Evolutionary conservation across 2,113 vertebrate genomes (phyloP).

Genomic region (Chaetodon trifascialis): DNA sequence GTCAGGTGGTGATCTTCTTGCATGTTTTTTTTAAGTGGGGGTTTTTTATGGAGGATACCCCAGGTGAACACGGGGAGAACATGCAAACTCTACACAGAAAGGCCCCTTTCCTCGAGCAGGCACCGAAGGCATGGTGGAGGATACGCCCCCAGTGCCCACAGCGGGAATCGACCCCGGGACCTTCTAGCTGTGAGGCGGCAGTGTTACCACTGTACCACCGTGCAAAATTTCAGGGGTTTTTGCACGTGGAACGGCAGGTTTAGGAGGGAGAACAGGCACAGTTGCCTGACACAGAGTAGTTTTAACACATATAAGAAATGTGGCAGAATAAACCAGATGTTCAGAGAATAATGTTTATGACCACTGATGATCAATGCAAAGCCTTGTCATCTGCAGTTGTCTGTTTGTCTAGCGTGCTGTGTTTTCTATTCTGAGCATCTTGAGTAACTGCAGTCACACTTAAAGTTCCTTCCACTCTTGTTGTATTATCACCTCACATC

Average conservation of each 20-base stretch:
- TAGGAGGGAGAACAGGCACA: not conserved
- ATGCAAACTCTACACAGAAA: no score
- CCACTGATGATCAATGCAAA: not conserved
- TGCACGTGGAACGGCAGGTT: not conserved
- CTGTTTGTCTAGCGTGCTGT: not conserved
- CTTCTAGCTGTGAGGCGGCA: no score
- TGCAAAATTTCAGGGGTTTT: not conserved
- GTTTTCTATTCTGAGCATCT: not conserved
- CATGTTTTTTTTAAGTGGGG: no score
- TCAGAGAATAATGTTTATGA: not conserved
- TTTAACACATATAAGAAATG: not conserved
- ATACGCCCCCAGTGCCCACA: no score
- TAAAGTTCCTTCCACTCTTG: not conserved
- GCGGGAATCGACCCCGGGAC: no score
- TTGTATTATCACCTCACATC: conserved; percentile 24
- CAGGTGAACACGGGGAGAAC: no score
- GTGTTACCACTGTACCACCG: no score
- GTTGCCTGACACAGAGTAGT: not conserved
- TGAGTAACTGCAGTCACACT: not conserved
- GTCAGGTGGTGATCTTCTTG: no score
- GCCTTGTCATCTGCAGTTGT: not conserved
- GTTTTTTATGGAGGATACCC: no score
- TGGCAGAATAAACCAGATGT: not conserved
- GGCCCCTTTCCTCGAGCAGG: no score
- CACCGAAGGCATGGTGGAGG: no score